Conservation (phyloP, 2,888 invertebrate genomes). For the Cheilosia grossa region DNA sequence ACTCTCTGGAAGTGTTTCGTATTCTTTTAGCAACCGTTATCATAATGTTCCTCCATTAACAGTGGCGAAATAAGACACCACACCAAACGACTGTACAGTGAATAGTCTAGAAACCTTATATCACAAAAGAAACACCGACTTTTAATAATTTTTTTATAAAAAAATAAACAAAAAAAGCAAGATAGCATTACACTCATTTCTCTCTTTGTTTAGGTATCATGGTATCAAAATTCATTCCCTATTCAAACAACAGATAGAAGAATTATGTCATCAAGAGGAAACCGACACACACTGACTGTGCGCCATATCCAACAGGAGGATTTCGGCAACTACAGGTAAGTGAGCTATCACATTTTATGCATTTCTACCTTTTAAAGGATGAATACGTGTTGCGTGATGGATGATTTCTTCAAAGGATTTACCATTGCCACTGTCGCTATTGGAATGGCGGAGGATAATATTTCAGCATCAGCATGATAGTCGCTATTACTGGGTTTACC, state of each 20-base stretch:
- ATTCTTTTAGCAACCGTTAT: too few relatives aligned
- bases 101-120: conserved; percentile 16
- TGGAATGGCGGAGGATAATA: conserved; percentile 22
- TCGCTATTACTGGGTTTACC: too few relatives aligned
- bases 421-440: conserved; percentile 3
- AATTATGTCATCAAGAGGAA: conserved; percentile 88
- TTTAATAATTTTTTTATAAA: not conserved
- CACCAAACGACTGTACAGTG: not conserved
- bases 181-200: not conserved
- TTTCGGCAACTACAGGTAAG: conserved; percentile 88
- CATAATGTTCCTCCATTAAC: not conserved
- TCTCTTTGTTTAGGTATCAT: conserved; percentile 85
- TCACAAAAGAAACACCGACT: not conserved
- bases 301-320: conserved; percentile 88
- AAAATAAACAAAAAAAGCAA: too few relatives aligned
- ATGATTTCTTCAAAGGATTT: too few relatives aligned
- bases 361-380: not conserved
- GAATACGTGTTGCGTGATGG: conserved; percentile 2
- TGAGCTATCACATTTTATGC: conserved; percentile 23
- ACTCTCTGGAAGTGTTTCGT: too few relatives aligned
- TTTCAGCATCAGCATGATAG: conserved; percentile 1
- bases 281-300: conserved; percentile 87
- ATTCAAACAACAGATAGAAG: conserved; percentile 88
- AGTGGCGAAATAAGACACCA: not conserved
- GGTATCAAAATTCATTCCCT: conserved; percentile 89